phyloP scores from a whole-genome alignment of 2,888 invertebrate species.

The Capitulum mitella region DNA sequence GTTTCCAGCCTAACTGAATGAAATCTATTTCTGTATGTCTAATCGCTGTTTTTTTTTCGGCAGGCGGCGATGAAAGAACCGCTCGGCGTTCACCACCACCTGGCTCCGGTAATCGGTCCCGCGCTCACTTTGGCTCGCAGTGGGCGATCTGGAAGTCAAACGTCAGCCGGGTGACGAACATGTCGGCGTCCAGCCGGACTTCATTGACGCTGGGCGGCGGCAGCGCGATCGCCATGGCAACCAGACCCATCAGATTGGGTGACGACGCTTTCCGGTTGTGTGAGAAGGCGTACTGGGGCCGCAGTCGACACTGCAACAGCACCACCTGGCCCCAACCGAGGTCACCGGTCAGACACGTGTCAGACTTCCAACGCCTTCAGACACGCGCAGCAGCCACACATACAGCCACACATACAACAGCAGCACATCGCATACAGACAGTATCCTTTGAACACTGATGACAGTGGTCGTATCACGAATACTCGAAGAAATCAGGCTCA shows the following conservation, averaged over 20 bases:
- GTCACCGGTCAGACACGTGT: background rate
- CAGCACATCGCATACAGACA: no score
- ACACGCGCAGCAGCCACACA: slow-evolving; percentile 26
- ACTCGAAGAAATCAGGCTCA: no score
- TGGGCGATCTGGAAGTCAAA: slow-evolving; percentile 95
- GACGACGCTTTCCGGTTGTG: slow-evolving; percentile 41
- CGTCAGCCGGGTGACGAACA: slow-evolving; percentile 87
- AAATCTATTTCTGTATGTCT: no score
- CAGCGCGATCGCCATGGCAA: slow-evolving; percentile 87
- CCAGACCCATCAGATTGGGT: slow-evolving; percentile 83
- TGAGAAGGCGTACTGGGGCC: slow-evolving; percentile 58
- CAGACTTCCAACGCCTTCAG: background rate
- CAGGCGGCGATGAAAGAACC: no score
- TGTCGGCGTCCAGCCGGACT: slow-evolving; percentile 41
- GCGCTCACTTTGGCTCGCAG: slow-evolving; percentile 88
- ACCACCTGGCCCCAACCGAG: slow-evolving; percentile 65
- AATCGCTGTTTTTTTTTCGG: no score
- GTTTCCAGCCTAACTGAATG: no score
- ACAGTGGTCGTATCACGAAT: no score
- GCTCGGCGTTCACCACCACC: no score
- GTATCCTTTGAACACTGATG: no score
- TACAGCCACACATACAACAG: slow-evolving; percentile 7
- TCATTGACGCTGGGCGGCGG: slow-evolving; percentile 97
- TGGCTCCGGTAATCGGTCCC: no score
- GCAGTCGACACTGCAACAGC: slow-evolving; percentile 77